Conservation (phyloP, 2,888 invertebrate genomes). For the Leptopilina syphax region DNA sequence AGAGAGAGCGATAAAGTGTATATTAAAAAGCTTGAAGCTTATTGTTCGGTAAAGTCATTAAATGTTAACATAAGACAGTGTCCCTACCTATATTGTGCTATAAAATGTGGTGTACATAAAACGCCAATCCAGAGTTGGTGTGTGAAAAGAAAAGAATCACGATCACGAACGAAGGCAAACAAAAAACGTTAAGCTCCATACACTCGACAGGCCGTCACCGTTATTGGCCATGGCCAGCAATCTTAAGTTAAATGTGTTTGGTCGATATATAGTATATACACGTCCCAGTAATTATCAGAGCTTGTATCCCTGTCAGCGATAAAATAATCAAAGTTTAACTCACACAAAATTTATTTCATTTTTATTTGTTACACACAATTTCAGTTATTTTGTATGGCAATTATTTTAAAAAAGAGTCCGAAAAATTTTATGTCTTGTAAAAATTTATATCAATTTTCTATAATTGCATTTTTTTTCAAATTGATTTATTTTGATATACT, state of each 20-base stretch:
- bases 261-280: constrained; percentile 8
- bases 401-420: no score
- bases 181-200: constrained; percentile 4
- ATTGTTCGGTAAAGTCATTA: not conserved
- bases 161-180: not conserved
- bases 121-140: constrained; percentile 12
- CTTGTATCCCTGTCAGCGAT: not conserved
- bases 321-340: not conserved
- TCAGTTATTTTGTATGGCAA: no score
- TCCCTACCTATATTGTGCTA: constrained; percentile 1
- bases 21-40: constrained; percentile 6
- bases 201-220: constrained; percentile 4
- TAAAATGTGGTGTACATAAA: constrained; percentile 34
- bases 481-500: no score
- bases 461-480: no score
- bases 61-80: constrained; percentile 7
- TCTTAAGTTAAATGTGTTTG: constrained; percentile 40
- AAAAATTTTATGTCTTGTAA: no score
- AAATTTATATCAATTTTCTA: no score
- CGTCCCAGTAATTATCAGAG: constrained; percentile 9
- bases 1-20: not conserved
- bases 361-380: not conserved
- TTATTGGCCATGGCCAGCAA: constrained; percentile 30
- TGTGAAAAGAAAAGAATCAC: constrained; percentile 9
- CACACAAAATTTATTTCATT: no score